A percentile compares a stretch with the other conserved stretches of the same genome.
Evolutionary conservation across 2,113 vertebrate species (phyloP).

Genomic region (Crotalus helleri): DNA sequence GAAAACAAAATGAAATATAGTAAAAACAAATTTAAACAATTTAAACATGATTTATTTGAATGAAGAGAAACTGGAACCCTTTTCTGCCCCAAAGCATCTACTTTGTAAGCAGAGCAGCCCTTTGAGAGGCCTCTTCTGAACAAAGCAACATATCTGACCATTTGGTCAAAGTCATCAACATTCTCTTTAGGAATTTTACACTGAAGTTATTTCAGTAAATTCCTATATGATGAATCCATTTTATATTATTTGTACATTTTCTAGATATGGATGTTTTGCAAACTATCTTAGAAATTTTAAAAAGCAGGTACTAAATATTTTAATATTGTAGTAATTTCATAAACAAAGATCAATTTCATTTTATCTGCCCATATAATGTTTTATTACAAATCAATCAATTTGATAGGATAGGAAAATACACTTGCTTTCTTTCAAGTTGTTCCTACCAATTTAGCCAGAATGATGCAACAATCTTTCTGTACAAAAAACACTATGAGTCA

Average conservation of each 20-base stretch:
- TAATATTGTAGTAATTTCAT: neutral
- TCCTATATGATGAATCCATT: neutral
- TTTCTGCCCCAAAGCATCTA: neutral
- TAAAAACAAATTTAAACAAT: neutral
- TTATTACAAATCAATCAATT: neutral
- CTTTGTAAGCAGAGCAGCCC: neutral
- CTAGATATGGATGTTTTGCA: neutral
- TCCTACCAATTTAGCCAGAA: neutral
- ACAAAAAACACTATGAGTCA: slow-evolving; percentile 17
- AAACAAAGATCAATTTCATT: neutral
- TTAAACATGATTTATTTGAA: neutral
- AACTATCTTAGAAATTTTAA: neutral
- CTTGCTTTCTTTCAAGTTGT: neutral
- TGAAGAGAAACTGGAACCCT: neutral
- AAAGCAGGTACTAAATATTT: neutral
- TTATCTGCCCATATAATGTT: neutral
- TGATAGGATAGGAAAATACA: neutral
- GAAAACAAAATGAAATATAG: neutral
- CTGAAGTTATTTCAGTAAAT: neutral
- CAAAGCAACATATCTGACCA: neutral
- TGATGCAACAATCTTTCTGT: slow-evolving; percentile 18
- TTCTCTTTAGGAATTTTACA: neutral
- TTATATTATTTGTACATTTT: neutral
- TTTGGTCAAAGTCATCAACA: too few relatives aligned
- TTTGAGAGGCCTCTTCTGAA: neutral